phyloP scores from a whole-genome alignment of 2,797 vertebrate genomes.

The Notoglanidium macrostoma region DNA sequence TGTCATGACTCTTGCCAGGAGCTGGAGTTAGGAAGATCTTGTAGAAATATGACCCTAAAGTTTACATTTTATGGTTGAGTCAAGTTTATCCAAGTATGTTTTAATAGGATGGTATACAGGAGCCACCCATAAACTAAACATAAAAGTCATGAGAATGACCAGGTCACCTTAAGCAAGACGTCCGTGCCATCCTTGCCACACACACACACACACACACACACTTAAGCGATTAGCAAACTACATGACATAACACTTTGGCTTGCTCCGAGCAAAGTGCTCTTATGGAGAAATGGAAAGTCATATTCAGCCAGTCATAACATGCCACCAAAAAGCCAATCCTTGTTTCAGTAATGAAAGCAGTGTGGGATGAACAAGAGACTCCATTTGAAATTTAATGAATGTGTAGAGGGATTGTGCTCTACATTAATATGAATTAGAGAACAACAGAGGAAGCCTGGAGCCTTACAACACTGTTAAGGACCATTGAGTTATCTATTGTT shows the following conservation, averaged over 20 bases:
- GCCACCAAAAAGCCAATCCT: constrained; percentile 6
- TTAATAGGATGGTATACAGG: constrained; percentile 29
- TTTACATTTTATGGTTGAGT: constrained; percentile 13
- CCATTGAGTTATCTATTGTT: constrained; percentile 37
- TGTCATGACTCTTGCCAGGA: constrained; percentile 9
- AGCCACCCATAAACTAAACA: constrained; percentile 49
- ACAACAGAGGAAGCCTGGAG: constrained; percentile 18
- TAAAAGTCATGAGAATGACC: neutral
- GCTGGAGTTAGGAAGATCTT: neutral
- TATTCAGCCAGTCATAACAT: constrained; percentile 3
- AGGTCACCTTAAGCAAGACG: neutral
- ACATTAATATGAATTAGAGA: constrained; percentile 42
- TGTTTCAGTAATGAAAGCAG: constrained; percentile 25
- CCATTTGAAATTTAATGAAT: constrained; percentile 40
- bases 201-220: neutral
- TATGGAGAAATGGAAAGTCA: neutral
- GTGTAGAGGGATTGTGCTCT: constrained; percentile 1
- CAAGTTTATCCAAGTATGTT: constrained; percentile 17
- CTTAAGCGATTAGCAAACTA: neutral
- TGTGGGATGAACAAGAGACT: constrained; percentile 23
- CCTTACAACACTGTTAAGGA: constrained; percentile 20
- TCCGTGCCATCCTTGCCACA: neutral
- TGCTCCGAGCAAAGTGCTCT: neutral
- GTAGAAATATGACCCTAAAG: neutral
- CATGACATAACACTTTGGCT: neutral